phyloP scores from a whole-genome alignment of 1,140 invertebrate genomes.

The Trissolcus basalis region DNA sequence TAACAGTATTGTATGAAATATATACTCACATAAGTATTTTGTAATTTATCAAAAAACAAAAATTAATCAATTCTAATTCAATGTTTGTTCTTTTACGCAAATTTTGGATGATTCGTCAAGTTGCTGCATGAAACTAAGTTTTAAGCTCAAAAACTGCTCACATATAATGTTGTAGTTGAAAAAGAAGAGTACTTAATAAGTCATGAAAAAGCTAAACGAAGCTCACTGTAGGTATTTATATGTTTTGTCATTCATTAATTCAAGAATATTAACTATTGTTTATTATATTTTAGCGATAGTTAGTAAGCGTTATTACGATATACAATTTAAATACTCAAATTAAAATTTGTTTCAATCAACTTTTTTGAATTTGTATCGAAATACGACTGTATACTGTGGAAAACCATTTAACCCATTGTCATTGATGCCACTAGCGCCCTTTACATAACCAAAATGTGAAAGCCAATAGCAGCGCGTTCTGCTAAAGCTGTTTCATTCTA shows the following conservation, averaged over 20 bases:
- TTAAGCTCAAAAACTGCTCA: constrained; percentile 41
- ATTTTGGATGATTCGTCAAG: too few relatives aligned
- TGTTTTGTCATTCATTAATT: constrained; percentile 16
- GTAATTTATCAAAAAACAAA: too few relatives aligned
- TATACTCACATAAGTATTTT: too few relatives aligned
- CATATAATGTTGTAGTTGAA: constrained; percentile 16
- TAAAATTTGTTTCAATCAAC: constrained; percentile 14
- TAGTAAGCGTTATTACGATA: constrained; percentile 17
- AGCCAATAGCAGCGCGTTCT: too few relatives aligned
- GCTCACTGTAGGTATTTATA: constrained; percentile 39
- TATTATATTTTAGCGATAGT: constrained; percentile 25
- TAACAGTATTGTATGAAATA: constrained; percentile 44
- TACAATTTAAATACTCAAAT: constrained; percentile 34
- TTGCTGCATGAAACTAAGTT: neutral
- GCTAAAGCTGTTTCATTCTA: too few relatives aligned
- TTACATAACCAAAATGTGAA: too few relatives aligned
- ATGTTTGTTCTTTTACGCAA: too few relatives aligned
- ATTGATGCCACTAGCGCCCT: too few relatives aligned
- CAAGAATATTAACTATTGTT: constrained; percentile 10
- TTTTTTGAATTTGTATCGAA: too few relatives aligned
- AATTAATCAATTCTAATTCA: too few relatives aligned
- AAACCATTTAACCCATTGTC: too few relatives aligned
- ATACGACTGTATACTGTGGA: too few relatives aligned
- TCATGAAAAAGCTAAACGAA: constrained; percentile 45
- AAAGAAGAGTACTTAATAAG: constrained; percentile 35